Evolutionary conservation across 2,113 vertebrate genomes (phyloP), one percentile per base, ranked within the genome.

Genomic region (Rhizomys pruinosus): DNA sequence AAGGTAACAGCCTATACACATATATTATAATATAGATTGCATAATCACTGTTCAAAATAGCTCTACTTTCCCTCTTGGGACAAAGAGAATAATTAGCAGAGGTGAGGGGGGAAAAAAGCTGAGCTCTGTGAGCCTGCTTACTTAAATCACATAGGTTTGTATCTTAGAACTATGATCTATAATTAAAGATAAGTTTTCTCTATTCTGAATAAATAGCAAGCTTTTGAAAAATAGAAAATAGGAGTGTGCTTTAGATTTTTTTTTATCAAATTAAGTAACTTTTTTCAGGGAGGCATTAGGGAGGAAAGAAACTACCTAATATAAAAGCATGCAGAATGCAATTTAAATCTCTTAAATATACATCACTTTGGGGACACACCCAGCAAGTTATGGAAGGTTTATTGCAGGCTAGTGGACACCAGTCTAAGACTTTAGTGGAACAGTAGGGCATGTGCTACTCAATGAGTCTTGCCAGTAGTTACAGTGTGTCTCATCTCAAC

Each of bases 31-130:
- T 85, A 69, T 44, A 39, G 79, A n/a, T 88, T 93, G 68, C 68
- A 78, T 82, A 93, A 73, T 97, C 68, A 78, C 37, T 87, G 87
- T 74, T 93, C 87, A 93, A 92, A 73, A 95, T 92, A 94, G 94
- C 23, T 79, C 57, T 94, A 34, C 80, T 69, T 94, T 22, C 20
- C 25, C 27, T 89, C 34, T 91, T 91, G 76, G 59, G 47, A 92
- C 89, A 95, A 94, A 94, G 63, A 73, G 5, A 76, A 95, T 80
- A 95, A 85, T 91, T 61, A 92, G 72, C 39, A 84, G 27, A 64
- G 27, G 39, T 25, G 39, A 5, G 39, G 15, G 72, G 23, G 55
- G 71, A 19, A 71, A n/a, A 27, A 73, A 73, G 74, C 66, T 34
- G 25, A 69, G 84, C 23, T 93, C 63, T 52, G 39, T 85, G 32